Evolutionary conservation across 1,140 invertebrate species (phyloP).

Genomic region (Penaeus vannamei): DNA sequence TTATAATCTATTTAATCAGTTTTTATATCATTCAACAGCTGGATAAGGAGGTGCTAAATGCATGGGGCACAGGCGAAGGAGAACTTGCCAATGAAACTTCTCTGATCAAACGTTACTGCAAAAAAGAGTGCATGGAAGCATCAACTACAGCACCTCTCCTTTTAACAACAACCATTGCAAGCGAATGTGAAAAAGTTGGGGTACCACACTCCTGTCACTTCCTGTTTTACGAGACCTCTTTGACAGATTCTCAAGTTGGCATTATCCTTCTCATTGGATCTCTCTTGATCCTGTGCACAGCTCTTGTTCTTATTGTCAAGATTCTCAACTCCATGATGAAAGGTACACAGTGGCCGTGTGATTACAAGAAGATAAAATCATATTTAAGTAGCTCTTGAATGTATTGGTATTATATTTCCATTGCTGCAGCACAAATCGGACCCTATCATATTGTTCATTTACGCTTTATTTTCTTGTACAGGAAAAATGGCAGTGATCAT

Average conservation of each 20-base stretch:
- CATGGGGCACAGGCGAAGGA: conserved; percentile 69
- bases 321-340: conserved; percentile 74
- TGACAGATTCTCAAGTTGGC: conserved; percentile 70
- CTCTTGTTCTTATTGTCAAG: conserved; percentile 77
- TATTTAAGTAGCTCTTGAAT: background rate
- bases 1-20: background rate
- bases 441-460: background rate
- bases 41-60: conserved; percentile 73
- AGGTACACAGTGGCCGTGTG: conserved; percentile 63
- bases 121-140: background rate
- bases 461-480: conserved; percentile 2
- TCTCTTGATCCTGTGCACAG: conserved; percentile 74
- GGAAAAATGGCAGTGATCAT: conserved; percentile 75
- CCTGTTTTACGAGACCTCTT: conserved; percentile 58
- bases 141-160: conserved; percentile 1
- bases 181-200: conserved; percentile 36
- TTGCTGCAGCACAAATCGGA: background rate
- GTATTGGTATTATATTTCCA: background rate
- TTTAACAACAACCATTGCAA: background rate
- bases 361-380: background rate
- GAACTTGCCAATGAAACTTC: conserved; percentile 68
- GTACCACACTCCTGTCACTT: conserved; percentile 58
- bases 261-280: conserved; percentile 74
- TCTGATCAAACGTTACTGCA: conserved; percentile 68
- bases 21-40: conserved; percentile 69